Evolutionary conservation across 2,797 vertebrate species (phyloP), one percentile per base, ranked within the genome.

Genomic region (Eptatretus atami): DNA sequence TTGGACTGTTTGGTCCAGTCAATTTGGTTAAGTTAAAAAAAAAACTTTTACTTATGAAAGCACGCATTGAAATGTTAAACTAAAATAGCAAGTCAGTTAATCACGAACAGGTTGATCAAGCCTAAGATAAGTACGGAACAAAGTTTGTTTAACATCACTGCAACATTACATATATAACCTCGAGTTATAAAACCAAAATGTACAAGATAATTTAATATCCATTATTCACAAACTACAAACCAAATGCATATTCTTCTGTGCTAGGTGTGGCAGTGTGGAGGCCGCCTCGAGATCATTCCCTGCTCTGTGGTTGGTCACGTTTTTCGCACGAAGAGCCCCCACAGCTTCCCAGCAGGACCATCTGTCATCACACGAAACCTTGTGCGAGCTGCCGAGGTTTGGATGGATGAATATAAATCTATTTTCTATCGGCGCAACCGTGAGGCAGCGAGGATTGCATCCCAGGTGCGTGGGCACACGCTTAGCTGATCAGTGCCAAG

Each of bases 231-330:
- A 44, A 44, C 31, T 4, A 44, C 6, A 5, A 4, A 44, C 2
- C 31, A 44, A 8, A 5, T 44, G 31, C 12, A 1, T 61, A 12
- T 61, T n/a, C 24, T 44, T 44, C 31, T 44, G 57, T 44, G n/a
- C 12, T n/a, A 94, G 86, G 86, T 98, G 53, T 93, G 88, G 87
- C 84, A 88, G 72, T 95, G 88, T 13, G 86, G 90, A 2, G 86
- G 86, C 11, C 83, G 86, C 69, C 73, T 94, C 1, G 88, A 96
- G 73, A 95, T 95, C 71, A 79, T 95, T 65, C 86, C 88, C 2
- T 95, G 88, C 71, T 98, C 88, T 0, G 80, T 93, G 2, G 88
- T 95, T n/a, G 86, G 86, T 12, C 88, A 95, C 0, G 86, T 95
- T 64, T 95, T 94, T 73, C 85, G 87, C 15, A 86, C 79, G 70